Evolutionary conservation across 2,113 vertebrate genomes (phyloP).

Genomic region (Brachirus orientalis): DNA sequence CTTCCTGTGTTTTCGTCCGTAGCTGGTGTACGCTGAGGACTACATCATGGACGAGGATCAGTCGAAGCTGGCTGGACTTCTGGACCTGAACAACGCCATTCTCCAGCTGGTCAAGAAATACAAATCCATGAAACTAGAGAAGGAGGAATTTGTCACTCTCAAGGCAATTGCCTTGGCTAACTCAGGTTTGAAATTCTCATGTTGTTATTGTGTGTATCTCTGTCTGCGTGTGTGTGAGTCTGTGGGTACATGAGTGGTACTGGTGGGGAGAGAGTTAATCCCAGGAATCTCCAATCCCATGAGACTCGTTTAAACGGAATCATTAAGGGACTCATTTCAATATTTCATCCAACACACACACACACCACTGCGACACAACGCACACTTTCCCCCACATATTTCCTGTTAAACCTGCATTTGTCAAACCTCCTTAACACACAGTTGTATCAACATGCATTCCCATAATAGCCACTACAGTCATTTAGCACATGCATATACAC

Average conservation of each 20-base stretch:
- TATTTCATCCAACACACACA: constrained; percentile 55
- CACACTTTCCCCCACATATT: background rate
- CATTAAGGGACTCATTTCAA: constrained; percentile 87
- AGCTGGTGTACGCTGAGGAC: constrained; percentile 98
- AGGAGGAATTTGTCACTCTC: constrained; percentile 98
- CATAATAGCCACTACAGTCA: constrained; percentile 1
- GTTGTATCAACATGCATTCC: constrained; percentile 1
- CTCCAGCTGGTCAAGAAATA: constrained; percentile 99
- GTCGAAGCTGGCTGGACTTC: constrained; percentile 95
- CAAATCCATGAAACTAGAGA: constrained; percentile 98
- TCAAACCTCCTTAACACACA: background rate
- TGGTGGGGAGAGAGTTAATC: constrained; percentile 77
- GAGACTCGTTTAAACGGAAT: constrained; percentile 83
- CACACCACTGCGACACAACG: constrained; percentile 43
- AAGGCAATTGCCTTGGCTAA: constrained; percentile 99
- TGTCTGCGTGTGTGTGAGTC: constrained; percentile 8
- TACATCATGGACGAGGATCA: constrained; percentile 99
- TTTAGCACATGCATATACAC: constrained; percentile 16
- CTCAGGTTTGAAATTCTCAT: constrained; percentile 88
- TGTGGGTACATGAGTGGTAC: constrained; percentile 11
- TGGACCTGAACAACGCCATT: constrained; percentile 98
- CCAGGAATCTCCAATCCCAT: constrained; percentile 63
- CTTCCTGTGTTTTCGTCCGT: background rate
- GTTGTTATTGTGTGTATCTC: constrained; percentile 6
- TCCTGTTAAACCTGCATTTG: background rate